Conservation (phyloP, 2,888 invertebrate genomes). For the Cataglyphis rosenhaueri region DNA sequence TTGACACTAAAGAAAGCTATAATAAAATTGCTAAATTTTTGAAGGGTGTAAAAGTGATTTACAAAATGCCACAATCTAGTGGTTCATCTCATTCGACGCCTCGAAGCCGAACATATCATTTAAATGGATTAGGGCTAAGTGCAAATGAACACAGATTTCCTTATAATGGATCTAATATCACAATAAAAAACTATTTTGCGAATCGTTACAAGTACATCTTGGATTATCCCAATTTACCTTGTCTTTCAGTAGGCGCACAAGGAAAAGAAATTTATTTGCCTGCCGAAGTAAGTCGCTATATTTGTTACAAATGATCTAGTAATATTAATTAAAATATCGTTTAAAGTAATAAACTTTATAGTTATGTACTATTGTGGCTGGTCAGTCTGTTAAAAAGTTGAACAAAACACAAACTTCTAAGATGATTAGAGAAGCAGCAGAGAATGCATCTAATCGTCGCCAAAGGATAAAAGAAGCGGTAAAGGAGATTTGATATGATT, state of each 20-base stretch:
- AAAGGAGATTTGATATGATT: conserved; percentile 73
- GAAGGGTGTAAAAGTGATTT: conserved; percentile 86
- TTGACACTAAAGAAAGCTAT: too few relatives aligned
- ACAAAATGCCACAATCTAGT: conserved; percentile 84
- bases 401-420: conserved; percentile 93
- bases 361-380: conserved; percentile 88
- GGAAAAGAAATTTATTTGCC: conserved; percentile 92
- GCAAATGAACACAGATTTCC: rapidly evolving
- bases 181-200: conserved; percentile 86
- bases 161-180: conserved; percentile 60
- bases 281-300: conserved; percentile 87
- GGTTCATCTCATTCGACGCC: conserved; percentile 70
- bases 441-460: conserved; percentile 91
- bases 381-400: conserved; percentile 93
- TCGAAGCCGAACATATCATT: conserved; percentile 83
- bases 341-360: conserved; percentile 49
- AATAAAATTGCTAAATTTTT: conserved; percentile 79
- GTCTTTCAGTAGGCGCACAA: conserved; percentile 92
- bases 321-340: neutral
- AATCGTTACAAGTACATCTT: conserved; percentile 85
- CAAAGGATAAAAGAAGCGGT: conserved; percentile 92
- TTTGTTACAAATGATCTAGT: neutral
- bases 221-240: conserved; percentile 90
- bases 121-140: conserved; percentile 83
- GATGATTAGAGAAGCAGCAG: conserved; percentile 96